Evolutionary conservation across 2,113 vertebrate species (phyloP).

Genomic region (Onychostoma macrolepis): DNA sequence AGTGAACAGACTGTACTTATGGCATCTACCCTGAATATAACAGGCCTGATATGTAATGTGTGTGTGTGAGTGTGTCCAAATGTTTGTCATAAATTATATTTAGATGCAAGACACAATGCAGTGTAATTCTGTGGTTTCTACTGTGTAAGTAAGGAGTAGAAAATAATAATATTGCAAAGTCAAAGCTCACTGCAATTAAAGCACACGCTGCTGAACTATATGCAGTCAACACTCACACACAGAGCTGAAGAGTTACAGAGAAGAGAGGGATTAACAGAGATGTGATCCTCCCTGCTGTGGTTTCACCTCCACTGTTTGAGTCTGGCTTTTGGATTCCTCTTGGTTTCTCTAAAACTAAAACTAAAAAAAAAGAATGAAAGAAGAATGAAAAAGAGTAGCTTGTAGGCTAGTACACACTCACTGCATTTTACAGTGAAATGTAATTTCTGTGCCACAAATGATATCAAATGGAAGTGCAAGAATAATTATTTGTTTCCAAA

Average conservation of each 20-base stretch:
- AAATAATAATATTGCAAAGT: neutral
- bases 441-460: neutral
- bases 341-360: neutral
- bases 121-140: neutral
- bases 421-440: neutral
- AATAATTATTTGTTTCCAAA: neutral
- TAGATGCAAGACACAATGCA: neutral
- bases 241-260: neutral
- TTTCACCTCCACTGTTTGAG: neutral
- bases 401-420: neutral
- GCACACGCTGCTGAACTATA: neutral
- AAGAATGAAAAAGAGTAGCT: neutral
- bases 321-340: neutral
- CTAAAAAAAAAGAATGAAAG: neutral
- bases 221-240: neutral
- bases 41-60: neutral
- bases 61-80: neutral
- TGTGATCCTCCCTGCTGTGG: neutral
- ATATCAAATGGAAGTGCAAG: neutral
- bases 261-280: neutral
- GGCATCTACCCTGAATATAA: neutral
- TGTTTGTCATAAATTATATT: neutral
- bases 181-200: neutral
- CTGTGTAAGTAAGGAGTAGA: neutral
- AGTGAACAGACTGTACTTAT: neutral